These are phyloP conservation scores for Piezodorus guildinii DNA, from an alignment of 1,140 invertebrate genomes.

Conservation along the genomic window DNA sequence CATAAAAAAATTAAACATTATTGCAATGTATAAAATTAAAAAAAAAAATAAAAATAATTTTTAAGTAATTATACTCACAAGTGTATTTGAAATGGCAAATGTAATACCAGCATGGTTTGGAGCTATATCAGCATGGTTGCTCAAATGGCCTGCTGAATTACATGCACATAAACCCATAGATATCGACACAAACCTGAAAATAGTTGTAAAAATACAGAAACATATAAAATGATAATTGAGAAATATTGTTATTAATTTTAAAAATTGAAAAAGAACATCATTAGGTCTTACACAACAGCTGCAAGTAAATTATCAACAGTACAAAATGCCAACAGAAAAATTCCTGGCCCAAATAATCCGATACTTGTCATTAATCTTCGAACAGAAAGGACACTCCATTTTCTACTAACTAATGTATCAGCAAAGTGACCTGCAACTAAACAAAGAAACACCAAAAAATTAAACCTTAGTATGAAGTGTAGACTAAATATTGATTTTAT, in stretches of 20 bases:
- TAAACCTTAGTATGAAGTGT: neutral
- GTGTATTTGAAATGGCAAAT: constrained; percentile 68
- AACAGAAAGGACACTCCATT: constrained; percentile 61
- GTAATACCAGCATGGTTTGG: constrained; percentile 69
- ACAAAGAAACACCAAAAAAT: constrained; percentile 24
- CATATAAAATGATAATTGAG: neutral
- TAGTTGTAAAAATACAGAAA: constrained; percentile 13
- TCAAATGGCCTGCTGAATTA: constrained; percentile 66
- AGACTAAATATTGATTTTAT: too few relatives aligned
- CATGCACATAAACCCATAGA: constrained; percentile 68
- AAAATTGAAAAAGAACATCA: neutral
- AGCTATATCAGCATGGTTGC: constrained; percentile 68
- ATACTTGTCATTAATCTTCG: constrained; percentile 62
- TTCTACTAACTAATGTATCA: constrained; percentile 49
- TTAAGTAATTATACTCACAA: constrained; percentile 39
- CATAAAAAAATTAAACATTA: too few relatives aligned
- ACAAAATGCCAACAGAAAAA: constrained; percentile 61
- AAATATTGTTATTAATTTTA: neutral
- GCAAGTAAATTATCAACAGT: constrained; percentile 57
- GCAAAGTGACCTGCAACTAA: constrained; percentile 60
- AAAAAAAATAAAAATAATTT: too few relatives aligned
- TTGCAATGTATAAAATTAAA: too few relatives aligned
- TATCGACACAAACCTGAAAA: constrained; percentile 55
- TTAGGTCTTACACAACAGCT: constrained; percentile 52
- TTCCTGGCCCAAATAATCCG: constrained; percentile 60